Base-by-base conservation (phyloP, 2,113 vertebrate genomes). In the Vicugna pacos region DNA sequence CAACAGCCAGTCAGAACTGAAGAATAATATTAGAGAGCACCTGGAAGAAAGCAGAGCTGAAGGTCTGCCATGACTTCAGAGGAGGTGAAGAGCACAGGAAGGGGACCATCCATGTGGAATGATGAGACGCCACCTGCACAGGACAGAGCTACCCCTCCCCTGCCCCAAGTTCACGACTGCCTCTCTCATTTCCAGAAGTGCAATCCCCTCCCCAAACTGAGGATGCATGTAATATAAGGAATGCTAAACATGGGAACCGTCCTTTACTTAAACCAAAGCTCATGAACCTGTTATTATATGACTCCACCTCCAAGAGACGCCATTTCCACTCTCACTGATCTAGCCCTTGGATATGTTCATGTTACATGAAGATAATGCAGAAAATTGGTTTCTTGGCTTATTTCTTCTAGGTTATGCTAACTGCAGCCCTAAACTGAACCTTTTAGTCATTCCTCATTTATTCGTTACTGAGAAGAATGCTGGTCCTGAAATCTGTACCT, bases 401-500 rank as follows among this genome's bases (percentile, higher is more conserved):
- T n/a, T 79, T 30, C 48, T 65, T 72, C 38, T 38, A 72, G 26
- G 48, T 48, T 84, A 30, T 86, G 67, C 62, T 72, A 94, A 82
- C 35, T 60, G 60, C 32, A 77, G 38, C 28, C n/a, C 52, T 84
- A 65, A 16, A 10, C 8, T 46, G 89, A 50, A 77, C 2, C 30
- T 38, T 81, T 32, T 35, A 54, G 56, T 65, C 15, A 86, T 58
- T 89, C 46, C 22, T 81, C 62, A 90, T 42, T 94, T 72, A 92
- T 38, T 28, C 73, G 16, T 92, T 87, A 62, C 30, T 50, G 54
- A 22, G 62, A 76, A 86, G 60, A 94, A 73, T 38, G 26, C 8
- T 38, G 30, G 79, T 72, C 56, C 42, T 90, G 52, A 94, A 95
- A 90, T 82, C 48, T 67, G 32, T 32, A 80, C 30, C 72, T 62